Conservation (phyloP, 2,888 invertebrate genomes). For the Pyrgus malvae region DNA sequence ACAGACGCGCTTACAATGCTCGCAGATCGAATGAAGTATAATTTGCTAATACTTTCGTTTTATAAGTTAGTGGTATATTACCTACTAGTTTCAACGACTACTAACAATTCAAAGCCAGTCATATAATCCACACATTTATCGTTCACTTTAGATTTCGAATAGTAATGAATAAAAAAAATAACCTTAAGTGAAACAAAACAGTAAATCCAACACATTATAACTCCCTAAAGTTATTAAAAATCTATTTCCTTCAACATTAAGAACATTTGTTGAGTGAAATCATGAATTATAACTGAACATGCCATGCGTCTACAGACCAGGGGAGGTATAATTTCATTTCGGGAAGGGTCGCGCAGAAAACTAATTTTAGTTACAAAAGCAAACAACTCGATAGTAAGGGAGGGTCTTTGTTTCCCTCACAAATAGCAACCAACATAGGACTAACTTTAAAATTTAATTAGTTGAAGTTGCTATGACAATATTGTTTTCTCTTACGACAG, state of each 20-base stretch:
- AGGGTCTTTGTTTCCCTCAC: conserved; percentile 43
- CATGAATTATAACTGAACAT: conserved; percentile 28
- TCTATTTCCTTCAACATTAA: conserved; percentile 12
- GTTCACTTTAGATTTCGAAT: too few relatives aligned
- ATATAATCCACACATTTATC: too few relatives aligned
- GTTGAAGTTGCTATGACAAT: conserved; percentile 24
- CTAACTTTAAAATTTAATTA: conserved; percentile 54
- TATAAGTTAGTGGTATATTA: too few relatives aligned
- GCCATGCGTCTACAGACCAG: conserved; percentile 7
- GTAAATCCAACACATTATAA: neutral
- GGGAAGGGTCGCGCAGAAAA: conserved; percentile 57
- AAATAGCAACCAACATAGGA: conserved; percentile 41
- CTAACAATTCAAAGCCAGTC: too few relatives aligned
- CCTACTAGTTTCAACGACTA: too few relatives aligned
- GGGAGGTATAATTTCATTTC: conserved; percentile 59
- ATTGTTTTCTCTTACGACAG: too few relatives aligned
- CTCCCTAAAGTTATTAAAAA: neutral
- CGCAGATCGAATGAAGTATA: too few relatives aligned
- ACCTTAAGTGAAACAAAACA: neutral
- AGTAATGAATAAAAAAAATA: too few relatives aligned
- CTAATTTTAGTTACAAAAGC: conserved; percentile 71
- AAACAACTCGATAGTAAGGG: conserved; percentile 54
- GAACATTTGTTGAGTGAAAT: conserved; percentile 26
- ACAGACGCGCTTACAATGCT: too few relatives aligned
- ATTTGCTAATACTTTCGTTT: too few relatives aligned